These are phyloP conservation scores for Helobdella robusta DNA, from an alignment of 2,888 invertebrate genomes.

Conservation along the genomic window DNA sequence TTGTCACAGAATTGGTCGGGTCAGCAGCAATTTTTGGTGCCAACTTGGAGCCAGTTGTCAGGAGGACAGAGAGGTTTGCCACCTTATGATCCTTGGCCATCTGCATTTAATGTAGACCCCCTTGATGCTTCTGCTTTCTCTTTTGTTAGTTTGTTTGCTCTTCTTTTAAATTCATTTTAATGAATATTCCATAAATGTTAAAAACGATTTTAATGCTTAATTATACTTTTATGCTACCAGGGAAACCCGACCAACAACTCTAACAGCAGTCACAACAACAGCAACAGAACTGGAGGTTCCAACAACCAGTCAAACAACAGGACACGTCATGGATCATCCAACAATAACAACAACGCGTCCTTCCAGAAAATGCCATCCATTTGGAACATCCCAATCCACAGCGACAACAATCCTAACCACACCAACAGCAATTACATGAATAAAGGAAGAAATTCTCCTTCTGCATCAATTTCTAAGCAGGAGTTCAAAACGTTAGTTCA, in stretches of 20 bases:
- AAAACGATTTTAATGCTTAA: background rate
- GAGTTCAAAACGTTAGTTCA: too few relatives aligned
- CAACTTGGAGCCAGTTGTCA: conserved; percentile 69
- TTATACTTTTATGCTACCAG: background rate
- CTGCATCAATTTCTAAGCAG: too few relatives aligned
- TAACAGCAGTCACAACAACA: conserved; percentile 6
- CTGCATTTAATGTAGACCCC: conserved; percentile 13
- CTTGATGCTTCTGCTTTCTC: conserved; percentile 13
- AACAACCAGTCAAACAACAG: conserved; percentile 12
- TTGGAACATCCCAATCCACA: conserved; percentile 12
- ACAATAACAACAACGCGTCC: background rate
- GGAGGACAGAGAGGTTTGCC: conserved; percentile 40
- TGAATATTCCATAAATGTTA: background rate
- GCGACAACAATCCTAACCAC: conserved; percentile 2
- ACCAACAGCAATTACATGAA: background rate
- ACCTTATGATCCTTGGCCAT: conserved; percentile 21
- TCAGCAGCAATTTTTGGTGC: conserved; percentile 66
- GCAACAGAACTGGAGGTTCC: background rate
- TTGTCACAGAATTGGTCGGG: conserved; percentile 58
- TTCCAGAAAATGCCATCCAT: conserved; percentile 18
- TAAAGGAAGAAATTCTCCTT: too few relatives aligned
- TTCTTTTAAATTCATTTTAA: background rate
- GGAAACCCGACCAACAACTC: background rate
- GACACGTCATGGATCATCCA: conserved; percentile 7
- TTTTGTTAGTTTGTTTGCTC: background rate